Conservation (phyloP, 2,888 invertebrate species). For the Ichneumoninae sp. region DNA sequence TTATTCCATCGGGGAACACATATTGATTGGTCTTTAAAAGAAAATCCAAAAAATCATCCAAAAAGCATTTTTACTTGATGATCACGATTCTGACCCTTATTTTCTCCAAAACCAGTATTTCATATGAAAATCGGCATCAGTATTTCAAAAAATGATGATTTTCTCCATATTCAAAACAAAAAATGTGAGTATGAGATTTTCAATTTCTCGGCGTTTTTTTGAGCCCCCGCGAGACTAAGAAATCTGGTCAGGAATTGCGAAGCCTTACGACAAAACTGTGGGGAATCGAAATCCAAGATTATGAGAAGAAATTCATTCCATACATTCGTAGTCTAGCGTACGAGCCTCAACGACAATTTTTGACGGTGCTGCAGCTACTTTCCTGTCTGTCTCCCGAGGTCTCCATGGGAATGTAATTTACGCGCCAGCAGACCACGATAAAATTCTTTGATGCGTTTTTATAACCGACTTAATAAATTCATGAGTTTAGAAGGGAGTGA, state of each 20-base stretch:
- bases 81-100: not conserved
- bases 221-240: too few species aligned
- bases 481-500: constrained; percentile 45
- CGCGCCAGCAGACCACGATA: constrained; percentile 53
- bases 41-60: too few species aligned
- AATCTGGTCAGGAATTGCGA: too few species aligned
- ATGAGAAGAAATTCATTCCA: not conserved
- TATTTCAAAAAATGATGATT: not conserved
- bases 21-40: too few species aligned
- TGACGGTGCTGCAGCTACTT: constrained; percentile 5
- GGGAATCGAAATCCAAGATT: not conserved
- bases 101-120: not conserved
- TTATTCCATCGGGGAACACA: too few species aligned
- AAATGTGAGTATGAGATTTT: not conserved
- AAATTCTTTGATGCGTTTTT: constrained; percentile 63
- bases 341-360: constrained; percentile 13
- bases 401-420: constrained; percentile 58
- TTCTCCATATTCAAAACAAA: not conserved
- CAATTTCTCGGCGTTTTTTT: not conserved
- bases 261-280: too few species aligned
- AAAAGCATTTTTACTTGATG: not conserved
- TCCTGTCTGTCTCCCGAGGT: constrained; percentile 7
- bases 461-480: constrained; percentile 62
- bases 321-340: not conserved
- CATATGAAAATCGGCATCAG: not conserved